Conservation (phyloP, 2,113 vertebrate genomes). For the Mirza zaza region DNA sequence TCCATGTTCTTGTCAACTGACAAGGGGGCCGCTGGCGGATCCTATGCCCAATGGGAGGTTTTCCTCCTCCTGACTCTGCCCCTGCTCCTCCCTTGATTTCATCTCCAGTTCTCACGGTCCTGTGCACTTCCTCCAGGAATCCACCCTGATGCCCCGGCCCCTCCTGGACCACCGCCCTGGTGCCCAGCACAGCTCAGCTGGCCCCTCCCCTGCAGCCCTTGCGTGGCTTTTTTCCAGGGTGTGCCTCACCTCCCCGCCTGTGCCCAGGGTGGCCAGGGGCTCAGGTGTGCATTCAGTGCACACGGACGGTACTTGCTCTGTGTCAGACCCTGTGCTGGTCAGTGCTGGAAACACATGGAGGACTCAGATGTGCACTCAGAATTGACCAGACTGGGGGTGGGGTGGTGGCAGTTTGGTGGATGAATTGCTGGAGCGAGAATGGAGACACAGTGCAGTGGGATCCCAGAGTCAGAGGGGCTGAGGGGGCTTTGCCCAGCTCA, state of each 20-base stretch:
- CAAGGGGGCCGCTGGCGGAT: neutral
- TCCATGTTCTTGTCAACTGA: neutral
- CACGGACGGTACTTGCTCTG: fast-evolving
- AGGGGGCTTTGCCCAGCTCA: neutral
- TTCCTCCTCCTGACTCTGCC: neutral
- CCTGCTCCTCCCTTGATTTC: neutral
- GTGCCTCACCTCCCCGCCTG: neutral
- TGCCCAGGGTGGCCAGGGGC: neutral
- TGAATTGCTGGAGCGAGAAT: neutral
- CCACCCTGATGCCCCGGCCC: no score
- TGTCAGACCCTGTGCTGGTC: neutral
- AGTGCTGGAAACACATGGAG: neutral
- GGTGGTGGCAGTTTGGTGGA: neutral
- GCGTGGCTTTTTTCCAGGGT: neutral
- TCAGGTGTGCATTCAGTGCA: neutral
- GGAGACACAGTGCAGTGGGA: neutral
- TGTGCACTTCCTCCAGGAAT: neutral
- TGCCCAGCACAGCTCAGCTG: no score
- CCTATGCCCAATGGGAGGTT: neutral
- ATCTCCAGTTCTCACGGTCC: neutral
- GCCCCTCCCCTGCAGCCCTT: neutral
- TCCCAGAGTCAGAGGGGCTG: fast-evolving
- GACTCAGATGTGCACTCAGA: neutral
- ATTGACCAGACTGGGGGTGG: neutral
- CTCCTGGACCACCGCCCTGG: no score